These are phyloP conservation scores for Eublepharis macularius DNA, from an alignment of 2,113 vertebrate genomes.

Conservation along the genomic window DNA sequence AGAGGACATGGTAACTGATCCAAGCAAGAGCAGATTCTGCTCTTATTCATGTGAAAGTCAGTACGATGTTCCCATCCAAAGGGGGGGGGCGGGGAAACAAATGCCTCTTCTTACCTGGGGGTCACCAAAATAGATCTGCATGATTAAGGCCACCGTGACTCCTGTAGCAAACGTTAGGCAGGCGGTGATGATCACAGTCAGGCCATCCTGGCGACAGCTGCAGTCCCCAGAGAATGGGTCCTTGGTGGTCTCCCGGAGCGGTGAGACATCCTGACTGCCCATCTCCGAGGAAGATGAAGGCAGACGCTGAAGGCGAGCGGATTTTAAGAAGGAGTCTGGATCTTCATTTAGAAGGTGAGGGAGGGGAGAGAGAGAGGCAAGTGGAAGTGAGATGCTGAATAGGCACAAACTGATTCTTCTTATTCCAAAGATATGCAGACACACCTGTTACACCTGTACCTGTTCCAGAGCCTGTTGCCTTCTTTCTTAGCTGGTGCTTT, in stretches of 20 bases:
- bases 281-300: constrained; percentile 94
- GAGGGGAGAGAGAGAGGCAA: constrained; percentile 31
- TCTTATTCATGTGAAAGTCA: neutral
- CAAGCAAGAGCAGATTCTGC: neutral
- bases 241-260: constrained; percentile 87
- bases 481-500: constrained; percentile 28
- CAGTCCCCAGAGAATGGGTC: constrained; percentile 92
- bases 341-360: constrained; percentile 75
- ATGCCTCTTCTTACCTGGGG: constrained; percentile 82
- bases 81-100: neutral
- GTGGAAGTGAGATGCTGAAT: constrained; percentile 40
- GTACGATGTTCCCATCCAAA: fast-evolving
- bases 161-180: constrained; percentile 94
- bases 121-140: constrained; percentile 98
- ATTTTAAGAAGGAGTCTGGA: constrained; percentile 92
- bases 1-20: neutral
- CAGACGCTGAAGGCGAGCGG: constrained; percentile 91
- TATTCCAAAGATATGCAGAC: constrained; percentile 36
- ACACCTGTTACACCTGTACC: neutral
- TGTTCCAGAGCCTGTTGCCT: constrained; percentile 1
- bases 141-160: constrained; percentile 92
- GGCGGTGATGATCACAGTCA: constrained; percentile 95
- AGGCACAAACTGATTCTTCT: neutral
- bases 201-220: constrained; percentile 90
- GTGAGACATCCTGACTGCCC: constrained; percentile 87